Conservation (phyloP, 1,140 invertebrate species). For the Kradibia gibbosae region DNA sequence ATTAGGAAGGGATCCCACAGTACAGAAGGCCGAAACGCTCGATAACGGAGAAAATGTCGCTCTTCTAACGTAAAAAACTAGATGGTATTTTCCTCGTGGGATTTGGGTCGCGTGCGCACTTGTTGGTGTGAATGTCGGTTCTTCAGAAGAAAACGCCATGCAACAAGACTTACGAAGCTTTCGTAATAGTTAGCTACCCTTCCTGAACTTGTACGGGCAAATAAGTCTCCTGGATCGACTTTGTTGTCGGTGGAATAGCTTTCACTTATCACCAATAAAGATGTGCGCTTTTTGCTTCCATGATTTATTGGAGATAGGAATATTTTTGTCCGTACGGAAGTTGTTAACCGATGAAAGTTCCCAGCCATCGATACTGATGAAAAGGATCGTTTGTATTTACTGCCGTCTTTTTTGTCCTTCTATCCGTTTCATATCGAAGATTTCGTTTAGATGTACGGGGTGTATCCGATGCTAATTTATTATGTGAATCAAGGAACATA, state of each 20-base stretch:
- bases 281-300: not conserved
- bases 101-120: slow-evolving; percentile 61
- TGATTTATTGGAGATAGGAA: not conserved
- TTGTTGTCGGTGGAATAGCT: not conserved
- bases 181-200: not conserved
- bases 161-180: not conserved
- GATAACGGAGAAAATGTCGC: slow-evolving; percentile 56
- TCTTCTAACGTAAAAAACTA: slow-evolving; percentile 60
- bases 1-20: not conserved
- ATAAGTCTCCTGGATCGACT: not conserved
- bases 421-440: not conserved
- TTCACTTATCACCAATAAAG: slow-evolving; percentile 51
- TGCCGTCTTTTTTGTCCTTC: not conserved
- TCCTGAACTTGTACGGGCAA: not conserved
- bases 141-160: not conserved
- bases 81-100: slow-evolving; percentile 58
- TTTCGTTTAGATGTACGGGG: not conserved
- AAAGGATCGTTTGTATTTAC: not conserved
- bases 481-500: too few species aligned
- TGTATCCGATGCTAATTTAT: too few species aligned
- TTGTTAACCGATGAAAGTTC: not conserved
- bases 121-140: slow-evolving; percentile 57
- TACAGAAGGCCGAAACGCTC: slow-evolving; percentile 30
- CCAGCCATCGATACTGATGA: not conserved
- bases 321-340: not conserved